Conservation (phyloP, 2,888 invertebrate genomes). For the Drosophila subsilvestris region DNA sequence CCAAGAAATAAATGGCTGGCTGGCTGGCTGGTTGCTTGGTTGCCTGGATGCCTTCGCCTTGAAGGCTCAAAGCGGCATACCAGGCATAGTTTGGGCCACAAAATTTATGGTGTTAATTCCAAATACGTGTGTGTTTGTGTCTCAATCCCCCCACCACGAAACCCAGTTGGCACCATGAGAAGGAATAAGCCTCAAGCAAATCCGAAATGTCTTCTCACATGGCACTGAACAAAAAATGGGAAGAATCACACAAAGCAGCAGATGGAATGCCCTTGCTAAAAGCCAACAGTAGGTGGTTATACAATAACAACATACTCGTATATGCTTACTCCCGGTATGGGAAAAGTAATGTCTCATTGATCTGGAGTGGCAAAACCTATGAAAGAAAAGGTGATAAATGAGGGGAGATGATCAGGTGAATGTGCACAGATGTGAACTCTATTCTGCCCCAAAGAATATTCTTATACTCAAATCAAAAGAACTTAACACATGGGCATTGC, state of each 20-base stretch:
- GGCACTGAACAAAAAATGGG: conserved; percentile 10
- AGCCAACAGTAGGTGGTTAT: neutral
- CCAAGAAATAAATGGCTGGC: conserved; percentile 18
- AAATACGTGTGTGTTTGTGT: conserved; percentile 40
- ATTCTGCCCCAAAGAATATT: too few species aligned
- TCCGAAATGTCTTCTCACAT: conserved; percentile 43
- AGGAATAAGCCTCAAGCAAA: conserved; percentile 46
- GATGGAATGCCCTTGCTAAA: conserved; percentile 26
- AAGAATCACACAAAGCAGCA: conserved; percentile 9
- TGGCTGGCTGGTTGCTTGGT: neutral
- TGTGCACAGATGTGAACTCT: too few species aligned
- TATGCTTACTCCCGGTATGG: too few species aligned
- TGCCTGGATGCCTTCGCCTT: conserved; percentile 37
- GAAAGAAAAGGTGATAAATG: neutral
- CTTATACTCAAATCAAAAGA: too few species aligned
- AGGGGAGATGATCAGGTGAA: neutral
- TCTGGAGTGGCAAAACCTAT: neutral
- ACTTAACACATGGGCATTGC: too few species aligned
- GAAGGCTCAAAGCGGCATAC: conserved; percentile 45
- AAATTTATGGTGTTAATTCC: conserved; percentile 77
- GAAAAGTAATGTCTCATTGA: too few species aligned
- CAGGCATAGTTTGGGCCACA: conserved; percentile 65
- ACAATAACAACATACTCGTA: too few species aligned
- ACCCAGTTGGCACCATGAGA: conserved; percentile 58
- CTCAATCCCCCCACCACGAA: conserved; percentile 60